Percentiles rank a stretch among this genome's conserved stretches.
phyloP scores from a whole-genome alignment of 1,140 invertebrate genomes.

The Drosophila athabasca region DNA sequence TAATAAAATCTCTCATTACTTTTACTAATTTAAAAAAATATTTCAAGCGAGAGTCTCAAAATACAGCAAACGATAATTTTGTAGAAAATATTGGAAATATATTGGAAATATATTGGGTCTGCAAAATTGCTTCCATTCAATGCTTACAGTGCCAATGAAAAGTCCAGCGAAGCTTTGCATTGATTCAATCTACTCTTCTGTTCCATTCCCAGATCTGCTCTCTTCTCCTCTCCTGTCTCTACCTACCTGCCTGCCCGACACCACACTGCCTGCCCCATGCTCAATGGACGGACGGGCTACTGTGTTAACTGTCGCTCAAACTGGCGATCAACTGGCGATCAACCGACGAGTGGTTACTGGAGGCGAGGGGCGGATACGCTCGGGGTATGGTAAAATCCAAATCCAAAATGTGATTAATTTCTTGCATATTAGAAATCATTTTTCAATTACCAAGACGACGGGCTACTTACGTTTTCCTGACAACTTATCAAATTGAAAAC shows the following conservation, averaged over 20 bases:
- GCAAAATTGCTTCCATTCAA: too few relatives aligned
- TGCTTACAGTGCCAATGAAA: too few relatives aligned
- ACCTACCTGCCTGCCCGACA: background rate
- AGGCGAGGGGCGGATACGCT: background rate
- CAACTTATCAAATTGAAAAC: constrained; percentile 79
- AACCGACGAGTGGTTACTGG: constrained; percentile 29
- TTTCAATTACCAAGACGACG: constrained; percentile 78
- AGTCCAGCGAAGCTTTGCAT: too few relatives aligned
- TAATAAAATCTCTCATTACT: too few relatives aligned
- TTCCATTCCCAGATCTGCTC: background rate
- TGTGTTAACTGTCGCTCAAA: constrained; percentile 79
- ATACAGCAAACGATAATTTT: too few relatives aligned
- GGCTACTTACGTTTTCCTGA: constrained; percentile 75
- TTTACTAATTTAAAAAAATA: too few relatives aligned
- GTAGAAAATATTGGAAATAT: too few relatives aligned
- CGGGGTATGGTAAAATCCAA: constrained; percentile 60
- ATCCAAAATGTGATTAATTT: constrained; percentile 83
- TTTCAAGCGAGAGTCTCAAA: too few relatives aligned
- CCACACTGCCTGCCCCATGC: background rate
- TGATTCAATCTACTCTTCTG: background rate
- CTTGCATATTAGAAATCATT: constrained; percentile 83
- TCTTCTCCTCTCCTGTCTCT: too few relatives aligned
- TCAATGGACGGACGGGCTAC: constrained; percentile 43
- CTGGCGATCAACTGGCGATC: constrained; percentile 71
- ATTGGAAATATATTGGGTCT: too few relatives aligned